phyloP scores from a whole-genome alignment of 2,888 invertebrate species.

The Leucoptera coffeella region DNA sequence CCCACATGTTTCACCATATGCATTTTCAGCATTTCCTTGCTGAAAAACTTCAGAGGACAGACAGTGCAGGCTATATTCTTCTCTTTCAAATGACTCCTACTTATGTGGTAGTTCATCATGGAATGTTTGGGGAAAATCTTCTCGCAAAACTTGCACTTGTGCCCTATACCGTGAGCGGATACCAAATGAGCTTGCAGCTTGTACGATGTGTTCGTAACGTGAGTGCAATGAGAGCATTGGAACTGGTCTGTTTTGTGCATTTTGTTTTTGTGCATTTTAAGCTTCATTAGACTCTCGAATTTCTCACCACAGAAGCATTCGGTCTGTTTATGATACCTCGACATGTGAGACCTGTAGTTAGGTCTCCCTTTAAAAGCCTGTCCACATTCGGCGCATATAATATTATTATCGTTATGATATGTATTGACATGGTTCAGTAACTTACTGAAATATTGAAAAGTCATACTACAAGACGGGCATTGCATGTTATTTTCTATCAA shows the following conservation, averaged over 20 bases:
- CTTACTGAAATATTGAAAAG: slow-evolving; percentile 7
- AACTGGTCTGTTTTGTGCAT: slow-evolving; percentile 41
- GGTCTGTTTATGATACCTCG: slow-evolving; percentile 7
- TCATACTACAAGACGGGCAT: slow-evolving; percentile 30
- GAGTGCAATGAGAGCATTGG: slow-evolving; percentile 38
- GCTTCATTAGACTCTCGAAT: slow-evolving; percentile 37
- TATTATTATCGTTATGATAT: slow-evolving; percentile 7
- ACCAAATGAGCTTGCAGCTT: slow-evolving; percentile 35
- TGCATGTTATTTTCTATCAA: slow-evolving; percentile 16
- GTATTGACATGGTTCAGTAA: slow-evolving; percentile 8
- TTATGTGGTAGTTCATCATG: slow-evolving; percentile 40
- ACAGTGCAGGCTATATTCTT: slow-evolving; percentile 29
- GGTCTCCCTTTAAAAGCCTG: slow-evolving; percentile 7
- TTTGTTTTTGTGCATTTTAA: slow-evolving; percentile 40
- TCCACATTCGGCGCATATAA: slow-evolving; percentile 8
- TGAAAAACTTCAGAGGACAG: slow-evolving; percentile 37
- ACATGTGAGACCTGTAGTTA: slow-evolving; percentile 7
- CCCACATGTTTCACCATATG: slow-evolving; percentile 45
- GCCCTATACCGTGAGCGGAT: slow-evolving; percentile 21
- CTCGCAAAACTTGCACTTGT: slow-evolving; percentile 37
- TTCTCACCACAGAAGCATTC: slow-evolving; percentile 29
- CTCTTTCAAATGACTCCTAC: slow-evolving; percentile 34
- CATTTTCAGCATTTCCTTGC: slow-evolving; percentile 41
- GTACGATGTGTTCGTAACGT: slow-evolving; percentile 29
- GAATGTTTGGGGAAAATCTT: slow-evolving; percentile 36